These are phyloP conservation scores for Aromia moschata DNA, from an alignment of 2,888 invertebrate genomes.

Conservation along the genomic window DNA sequence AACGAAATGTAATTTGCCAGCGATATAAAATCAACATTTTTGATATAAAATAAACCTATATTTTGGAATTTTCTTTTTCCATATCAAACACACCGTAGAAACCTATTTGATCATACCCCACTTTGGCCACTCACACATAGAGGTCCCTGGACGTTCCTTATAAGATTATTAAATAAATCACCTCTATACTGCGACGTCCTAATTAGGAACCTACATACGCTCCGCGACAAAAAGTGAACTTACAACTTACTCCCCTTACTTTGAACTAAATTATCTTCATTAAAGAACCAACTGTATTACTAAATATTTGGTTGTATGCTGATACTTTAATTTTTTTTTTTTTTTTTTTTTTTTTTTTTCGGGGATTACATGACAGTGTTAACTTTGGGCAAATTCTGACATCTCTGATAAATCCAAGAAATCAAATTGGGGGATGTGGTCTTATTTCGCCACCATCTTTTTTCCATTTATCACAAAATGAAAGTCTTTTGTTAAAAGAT, in stretches of 20 bases:
- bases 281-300: constrained; percentile 33
- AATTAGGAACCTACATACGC: too few relatives aligned
- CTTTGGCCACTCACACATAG: too few relatives aligned
- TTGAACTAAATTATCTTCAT: constrained; percentile 34
- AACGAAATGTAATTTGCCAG: too few relatives aligned
- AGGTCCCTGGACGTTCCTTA: too few relatives aligned
- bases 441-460: constrained; percentile 9
- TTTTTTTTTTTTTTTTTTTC: constrained; percentile 37
- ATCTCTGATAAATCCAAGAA: constrained; percentile 8
- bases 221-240: too few relatives aligned
- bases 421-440: constrained; percentile 16
- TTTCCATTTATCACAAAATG: constrained; percentile 7
- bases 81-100: too few relatives aligned
- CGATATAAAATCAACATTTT: too few relatives aligned
- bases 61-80: too few relatives aligned
- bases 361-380: constrained; percentile 29
- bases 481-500: constrained; percentile 7
- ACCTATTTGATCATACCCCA: too few relatives aligned
- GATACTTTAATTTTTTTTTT: constrained; percentile 44
- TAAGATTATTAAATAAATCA: too few relatives aligned
- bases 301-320: constrained; percentile 38
- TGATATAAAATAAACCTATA: too few relatives aligned
- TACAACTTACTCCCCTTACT: constrained; percentile 32
- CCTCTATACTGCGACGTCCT: too few relatives aligned
- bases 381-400: constrained; percentile 22